Evolutionary conservation across 2,888 invertebrate species (phyloP).

Genomic region (Charanyca ferruginea): DNA sequence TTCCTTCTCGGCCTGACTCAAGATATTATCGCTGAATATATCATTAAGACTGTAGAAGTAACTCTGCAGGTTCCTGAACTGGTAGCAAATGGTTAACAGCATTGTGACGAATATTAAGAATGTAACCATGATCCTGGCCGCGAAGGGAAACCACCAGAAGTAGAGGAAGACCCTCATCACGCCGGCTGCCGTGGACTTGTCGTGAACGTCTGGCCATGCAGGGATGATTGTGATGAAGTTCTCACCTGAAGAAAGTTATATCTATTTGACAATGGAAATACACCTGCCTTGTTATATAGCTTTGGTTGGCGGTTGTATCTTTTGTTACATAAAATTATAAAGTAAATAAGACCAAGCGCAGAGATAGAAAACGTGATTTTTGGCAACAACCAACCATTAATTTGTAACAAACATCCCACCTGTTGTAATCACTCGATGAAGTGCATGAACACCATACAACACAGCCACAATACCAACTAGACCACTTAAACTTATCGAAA

Average conservation of each 20-base stretch:
- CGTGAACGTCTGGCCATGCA: conserved; percentile 73
- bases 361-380: no score
- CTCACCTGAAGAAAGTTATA: conserved; percentile 48
- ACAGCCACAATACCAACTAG: not conserved
- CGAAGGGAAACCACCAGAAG: conserved; percentile 70
- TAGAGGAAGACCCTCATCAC: conserved; percentile 65
- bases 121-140: conserved; percentile 54
- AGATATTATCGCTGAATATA: conserved; percentile 25
- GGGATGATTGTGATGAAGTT: conserved; percentile 72
- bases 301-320: no score
- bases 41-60: conserved; percentile 63
- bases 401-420: conserved; percentile 11
- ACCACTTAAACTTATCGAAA: conserved; percentile 1
- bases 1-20: conserved; percentile 66
- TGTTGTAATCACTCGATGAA: conserved; percentile 25
- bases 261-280: no score
- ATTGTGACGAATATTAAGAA: conserved; percentile 66
- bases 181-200: conserved; percentile 61
- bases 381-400: no score
- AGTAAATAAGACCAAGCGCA: no score
- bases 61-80: conserved; percentile 64
- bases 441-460: conserved; percentile 13
- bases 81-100: conserved; percentile 66
- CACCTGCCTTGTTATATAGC: no score
- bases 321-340: no score